Evolutionary conservation across 2,113 vertebrate genomes (phyloP), one percentile per base, ranked within the genome.

Genomic region (Tetraodon nigroviridis): DNA sequence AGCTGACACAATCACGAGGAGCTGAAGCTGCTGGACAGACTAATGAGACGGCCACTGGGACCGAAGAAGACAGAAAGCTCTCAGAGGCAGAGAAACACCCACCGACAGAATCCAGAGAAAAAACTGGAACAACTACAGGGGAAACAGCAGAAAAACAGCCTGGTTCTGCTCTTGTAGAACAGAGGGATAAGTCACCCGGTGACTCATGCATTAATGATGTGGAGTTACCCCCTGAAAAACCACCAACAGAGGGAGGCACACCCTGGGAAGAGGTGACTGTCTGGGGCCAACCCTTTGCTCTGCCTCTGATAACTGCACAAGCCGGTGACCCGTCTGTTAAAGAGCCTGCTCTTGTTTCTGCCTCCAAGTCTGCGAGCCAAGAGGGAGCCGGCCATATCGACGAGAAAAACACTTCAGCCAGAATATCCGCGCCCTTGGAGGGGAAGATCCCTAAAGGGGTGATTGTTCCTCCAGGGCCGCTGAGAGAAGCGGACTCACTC

Each of bases 141-240:
- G 60, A 5, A 44, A 44, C 40, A 61, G 64, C 46, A 27, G 46
- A 73, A 29, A 58, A 61, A n/a, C 71, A 69, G 63, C 24, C 44
- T 73, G 44, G 58, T 44, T 78, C 68, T 80, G 71, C 46, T 22
- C 56, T 67, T 21, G 52, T 73, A 82, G 80, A 76, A 83, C 86
- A 82, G 79, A 53, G 19, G 0, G 58, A 75, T 40, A 76, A 69
- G 51, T 55, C 67, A 42, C 18, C 10, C 0, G 55, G 80, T 86
- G 82, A 86, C 61, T 84, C 86, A 86, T 70, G 54, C 10, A 8
- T 70, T 76, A 74, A 64, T 79, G 75, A 54, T 69, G 61, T 19
- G 7, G 58, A 68, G 19, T 15, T 66, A 40, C 32, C 58, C 55
- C 61, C 55, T 13, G 47, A 66, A 21, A 58, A 70, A 20, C 55